Evolutionary conservation across 2,888 invertebrate species (phyloP).

Genomic region (Cantharis nigra): DNA sequence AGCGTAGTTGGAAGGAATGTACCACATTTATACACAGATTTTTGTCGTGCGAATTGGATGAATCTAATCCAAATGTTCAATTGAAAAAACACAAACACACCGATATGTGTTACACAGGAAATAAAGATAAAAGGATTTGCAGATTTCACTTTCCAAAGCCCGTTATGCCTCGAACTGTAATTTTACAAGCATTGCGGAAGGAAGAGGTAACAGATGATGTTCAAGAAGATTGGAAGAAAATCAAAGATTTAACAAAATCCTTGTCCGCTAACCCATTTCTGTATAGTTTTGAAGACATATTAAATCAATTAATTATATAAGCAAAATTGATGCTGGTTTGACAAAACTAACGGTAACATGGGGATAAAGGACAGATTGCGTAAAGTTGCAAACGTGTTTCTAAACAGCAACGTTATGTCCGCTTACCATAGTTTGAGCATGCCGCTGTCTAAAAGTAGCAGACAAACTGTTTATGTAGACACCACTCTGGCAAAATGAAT

Average conservation of each 20-base stretch:
- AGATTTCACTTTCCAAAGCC: slow-evolving; percentile 1
- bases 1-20: not conserved
- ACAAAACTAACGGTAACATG: not conserved
- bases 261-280: too few relatives aligned
- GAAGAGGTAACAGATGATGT: not conserved
- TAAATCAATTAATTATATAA: not conserved
- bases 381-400: slow-evolving; percentile 24
- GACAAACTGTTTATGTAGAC: not conserved
- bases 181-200: not conserved
- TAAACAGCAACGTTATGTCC: slow-evolving; percentile 29
- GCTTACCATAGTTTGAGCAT: slow-evolving; percentile 34
- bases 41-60: slow-evolving; percentile 34
- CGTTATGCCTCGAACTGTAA: not conserved
- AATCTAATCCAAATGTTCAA: slow-evolving; percentile 29
- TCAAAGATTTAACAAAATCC: not conserved
- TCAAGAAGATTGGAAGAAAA: not conserved
- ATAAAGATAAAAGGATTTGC: slow-evolving; percentile 19
- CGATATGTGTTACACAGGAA: slow-evolving; percentile 31
- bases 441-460: slow-evolving; percentile 26
- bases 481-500: too few relatives aligned
- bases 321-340: not conserved
- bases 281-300: too few relatives aligned
- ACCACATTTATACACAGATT: slow-evolving; percentile 28
- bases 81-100: slow-evolving; percentile 33
- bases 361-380: not conserved